These are phyloP conservation scores for Hetaerina titia DNA, from an alignment of 2,888 invertebrate species.

Conservation along the genomic window DNA sequence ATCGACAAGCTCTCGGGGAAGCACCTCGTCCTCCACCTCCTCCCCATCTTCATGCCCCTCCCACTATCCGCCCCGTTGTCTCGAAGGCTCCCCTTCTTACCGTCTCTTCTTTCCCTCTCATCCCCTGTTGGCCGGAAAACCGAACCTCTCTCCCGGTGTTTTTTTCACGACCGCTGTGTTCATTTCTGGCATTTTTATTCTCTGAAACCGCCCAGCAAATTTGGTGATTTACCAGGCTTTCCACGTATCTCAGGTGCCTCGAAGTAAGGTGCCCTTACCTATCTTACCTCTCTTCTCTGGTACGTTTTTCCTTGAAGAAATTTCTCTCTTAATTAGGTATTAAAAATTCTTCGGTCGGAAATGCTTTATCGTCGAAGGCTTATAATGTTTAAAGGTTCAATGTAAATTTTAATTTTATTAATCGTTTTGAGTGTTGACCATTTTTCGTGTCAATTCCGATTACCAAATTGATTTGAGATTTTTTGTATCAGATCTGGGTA, in stretches of 20 bases:
- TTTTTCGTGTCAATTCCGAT: too few species aligned
- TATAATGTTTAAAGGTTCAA: too few species aligned
- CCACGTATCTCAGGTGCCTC: not conserved
- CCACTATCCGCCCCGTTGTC: not conserved
- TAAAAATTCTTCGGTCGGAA: too few species aligned
- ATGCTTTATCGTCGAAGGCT: too few species aligned
- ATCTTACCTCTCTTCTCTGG: too few species aligned
- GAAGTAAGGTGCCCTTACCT: not conserved
- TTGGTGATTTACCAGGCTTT: not conserved
- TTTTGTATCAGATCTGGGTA: too few species aligned
- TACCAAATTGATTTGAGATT: too few species aligned
- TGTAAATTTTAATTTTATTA: too few species aligned
- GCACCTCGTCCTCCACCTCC: not conserved
- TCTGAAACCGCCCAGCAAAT: not conserved
- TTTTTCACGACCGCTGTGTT: not conserved
- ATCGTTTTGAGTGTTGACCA: too few species aligned
- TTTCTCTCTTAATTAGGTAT: too few species aligned
- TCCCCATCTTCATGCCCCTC: not conserved
- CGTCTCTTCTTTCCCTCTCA: not conserved
- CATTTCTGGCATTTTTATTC: not conserved
- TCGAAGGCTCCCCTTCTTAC: not conserved
- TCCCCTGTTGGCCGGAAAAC: not conserved
- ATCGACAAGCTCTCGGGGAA: constrained; percentile 45
- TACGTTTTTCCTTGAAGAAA: too few species aligned
- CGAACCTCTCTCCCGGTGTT: not conserved